Conservation (phyloP, 2,888 invertebrate species). For the Dryobotodes eremita region DNA sequence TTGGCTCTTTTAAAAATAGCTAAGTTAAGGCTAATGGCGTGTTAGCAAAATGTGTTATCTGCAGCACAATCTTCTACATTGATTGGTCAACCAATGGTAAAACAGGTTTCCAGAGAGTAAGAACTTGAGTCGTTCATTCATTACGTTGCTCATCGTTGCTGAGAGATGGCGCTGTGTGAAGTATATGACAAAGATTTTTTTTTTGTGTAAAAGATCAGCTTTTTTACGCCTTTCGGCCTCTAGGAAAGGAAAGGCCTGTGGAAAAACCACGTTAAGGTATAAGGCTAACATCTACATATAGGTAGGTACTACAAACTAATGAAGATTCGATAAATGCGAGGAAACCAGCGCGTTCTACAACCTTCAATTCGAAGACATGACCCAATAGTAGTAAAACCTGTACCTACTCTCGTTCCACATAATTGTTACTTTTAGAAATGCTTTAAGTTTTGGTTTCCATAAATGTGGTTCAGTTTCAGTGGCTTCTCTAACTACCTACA, state of each 20-base stretch:
- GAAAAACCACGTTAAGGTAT: too few species aligned
- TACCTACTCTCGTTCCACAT: not conserved
- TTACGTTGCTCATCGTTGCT: slow-evolving; percentile 24
- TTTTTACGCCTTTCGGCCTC: not conserved
- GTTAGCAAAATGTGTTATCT: not conserved
- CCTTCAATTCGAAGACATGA: not conserved
- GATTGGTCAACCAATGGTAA: slow-evolving; percentile 34
- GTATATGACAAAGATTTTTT: not conserved
- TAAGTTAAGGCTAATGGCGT: slow-evolving; percentile 41
- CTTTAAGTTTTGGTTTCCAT: not conserved
- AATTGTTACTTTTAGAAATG: not conserved
- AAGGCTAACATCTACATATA: too few species aligned
- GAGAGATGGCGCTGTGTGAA: slow-evolving; percentile 58
- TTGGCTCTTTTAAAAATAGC: slow-evolving; percentile 4
- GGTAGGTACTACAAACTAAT: not conserved
- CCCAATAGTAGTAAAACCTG: not conserved
- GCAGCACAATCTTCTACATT: not conserved
- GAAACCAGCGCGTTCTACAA: not conserved
- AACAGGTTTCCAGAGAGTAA: slow-evolving; percentile 47
- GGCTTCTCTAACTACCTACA: not conserved
- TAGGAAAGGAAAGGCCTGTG: not conserved
- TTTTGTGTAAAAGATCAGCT: not conserved
- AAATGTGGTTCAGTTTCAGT: not conserved
- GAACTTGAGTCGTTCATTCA: slow-evolving; percentile 31
- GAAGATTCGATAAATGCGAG: not conserved